These are phyloP conservation scores for Neosilurus mollespiculum DNA, from an alignment of 2,797 vertebrate genomes.

Conservation along the genomic window DNA sequence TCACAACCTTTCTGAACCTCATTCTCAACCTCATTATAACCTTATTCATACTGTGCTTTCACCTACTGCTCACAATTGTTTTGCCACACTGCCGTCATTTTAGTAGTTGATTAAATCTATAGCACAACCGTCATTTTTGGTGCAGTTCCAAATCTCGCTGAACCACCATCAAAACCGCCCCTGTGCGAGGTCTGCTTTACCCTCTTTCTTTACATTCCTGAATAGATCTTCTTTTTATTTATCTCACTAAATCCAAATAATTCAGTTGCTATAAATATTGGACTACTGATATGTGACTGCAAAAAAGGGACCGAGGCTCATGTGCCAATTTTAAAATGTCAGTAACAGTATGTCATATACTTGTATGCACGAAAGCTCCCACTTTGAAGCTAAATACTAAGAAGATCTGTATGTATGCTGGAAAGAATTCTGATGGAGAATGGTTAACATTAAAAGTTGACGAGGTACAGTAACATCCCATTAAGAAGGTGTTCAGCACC, in stretches of 20 bases:
- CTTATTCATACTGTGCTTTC: too few species aligned
- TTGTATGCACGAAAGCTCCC: not conserved
- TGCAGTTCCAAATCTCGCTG: too few species aligned
- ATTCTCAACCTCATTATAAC: too few species aligned
- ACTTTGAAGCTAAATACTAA: not conserved
- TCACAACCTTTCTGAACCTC: too few species aligned
- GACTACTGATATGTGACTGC: not conserved
- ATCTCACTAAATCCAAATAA: not conserved
- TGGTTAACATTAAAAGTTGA: constrained; percentile 20
- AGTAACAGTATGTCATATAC: not conserved
- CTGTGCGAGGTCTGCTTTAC: too few species aligned
- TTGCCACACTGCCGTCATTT: too few species aligned
- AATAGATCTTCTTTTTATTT: not conserved
- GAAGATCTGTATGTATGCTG: not conserved
- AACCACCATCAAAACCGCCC: too few species aligned
- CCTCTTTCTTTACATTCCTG: not conserved
- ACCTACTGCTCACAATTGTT: too few species aligned
- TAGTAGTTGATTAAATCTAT: too few species aligned
- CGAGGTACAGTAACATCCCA: constrained; percentile 47
- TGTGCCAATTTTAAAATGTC: not conserved
- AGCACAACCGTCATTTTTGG: too few species aligned
- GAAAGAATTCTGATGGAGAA: constrained; percentile 10
- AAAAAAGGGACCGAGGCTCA: not conserved
- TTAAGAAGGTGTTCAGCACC: constrained; percentile 35
- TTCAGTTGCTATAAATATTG: not conserved